Conservation (phyloP, 2,797 vertebrate genomes). For the Sebastiscus albofasciatus region DNA sequence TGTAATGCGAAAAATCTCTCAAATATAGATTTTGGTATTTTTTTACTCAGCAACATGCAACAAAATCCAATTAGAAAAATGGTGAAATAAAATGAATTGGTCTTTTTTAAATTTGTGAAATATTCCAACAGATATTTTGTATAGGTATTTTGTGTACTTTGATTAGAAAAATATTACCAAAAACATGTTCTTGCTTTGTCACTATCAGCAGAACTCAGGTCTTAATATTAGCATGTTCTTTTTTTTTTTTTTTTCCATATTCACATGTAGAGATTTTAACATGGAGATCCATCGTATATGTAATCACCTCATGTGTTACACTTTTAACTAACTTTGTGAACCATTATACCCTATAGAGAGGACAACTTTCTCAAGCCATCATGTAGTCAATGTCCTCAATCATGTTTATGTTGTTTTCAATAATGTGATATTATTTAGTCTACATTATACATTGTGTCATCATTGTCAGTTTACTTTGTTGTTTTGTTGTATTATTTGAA, state of each 20-base stretch:
- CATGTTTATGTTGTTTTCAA: neutral
- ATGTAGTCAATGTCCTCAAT: neutral
- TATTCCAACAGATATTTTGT: neutral
- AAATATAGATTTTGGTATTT: neutral
- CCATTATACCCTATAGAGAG: neutral
- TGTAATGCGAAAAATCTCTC: neutral
- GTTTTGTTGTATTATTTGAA: neutral
- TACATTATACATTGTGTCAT: neutral
- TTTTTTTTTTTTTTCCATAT: neutral
- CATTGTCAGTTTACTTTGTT: neutral
- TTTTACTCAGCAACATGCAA: neutral
- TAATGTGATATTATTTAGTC: neutral
- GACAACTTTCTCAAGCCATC: neutral
- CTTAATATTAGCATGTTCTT: neutral
- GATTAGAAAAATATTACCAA: neutral
- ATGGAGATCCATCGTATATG: neutral
- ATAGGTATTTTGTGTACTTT: neutral
- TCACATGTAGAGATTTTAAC: neutral
- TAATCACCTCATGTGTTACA: neutral
- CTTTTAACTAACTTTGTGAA: neutral
- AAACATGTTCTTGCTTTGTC: conserved; percentile 4
- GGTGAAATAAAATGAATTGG: neutral
- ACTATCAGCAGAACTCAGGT: conserved; percentile 26
- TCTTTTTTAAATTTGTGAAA: neutral
- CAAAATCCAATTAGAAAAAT: neutral